Evolutionary conservation across 2,888 invertebrate genomes (phyloP).

Genomic region (Palloptera scutellata): DNA sequence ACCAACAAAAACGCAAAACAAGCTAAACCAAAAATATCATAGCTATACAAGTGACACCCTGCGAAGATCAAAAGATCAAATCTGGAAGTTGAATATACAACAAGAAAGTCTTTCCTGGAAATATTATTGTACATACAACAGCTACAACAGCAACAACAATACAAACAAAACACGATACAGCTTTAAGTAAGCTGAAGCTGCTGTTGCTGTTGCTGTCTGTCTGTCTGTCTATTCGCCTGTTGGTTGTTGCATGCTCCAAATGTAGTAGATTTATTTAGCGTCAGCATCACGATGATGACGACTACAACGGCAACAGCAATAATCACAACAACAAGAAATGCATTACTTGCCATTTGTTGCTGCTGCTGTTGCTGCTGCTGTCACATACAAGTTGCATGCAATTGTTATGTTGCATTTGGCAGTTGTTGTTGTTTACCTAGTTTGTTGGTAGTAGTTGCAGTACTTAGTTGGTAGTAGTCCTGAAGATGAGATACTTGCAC

Average conservation of each 20-base stretch:
- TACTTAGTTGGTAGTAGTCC: slow-evolving; percentile 45
- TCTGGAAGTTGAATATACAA: slow-evolving; percentile 33
- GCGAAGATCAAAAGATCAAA: slow-evolving; percentile 40
- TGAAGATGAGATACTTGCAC: slow-evolving; percentile 62
- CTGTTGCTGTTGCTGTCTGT: slow-evolving; percentile 11
- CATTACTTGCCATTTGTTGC: not conserved
- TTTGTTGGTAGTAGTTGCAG: slow-evolving; percentile 23
- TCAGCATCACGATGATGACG: too few relatives aligned
- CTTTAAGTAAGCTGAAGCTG: slow-evolving; percentile 2
- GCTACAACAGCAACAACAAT: not conserved
- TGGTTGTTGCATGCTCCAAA: not conserved
- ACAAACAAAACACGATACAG: slow-evolving; percentile 6
- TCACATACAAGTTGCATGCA: slow-evolving; percentile 18
- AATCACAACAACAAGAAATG: slow-evolving; percentile 1
- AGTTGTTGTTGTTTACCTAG: slow-evolving; percentile 16
- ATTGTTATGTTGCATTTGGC: slow-evolving; percentile 8
- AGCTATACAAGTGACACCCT: slow-evolving; percentile 34
- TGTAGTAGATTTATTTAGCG: too few relatives aligned
- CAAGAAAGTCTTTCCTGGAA: slow-evolving; percentile 40
- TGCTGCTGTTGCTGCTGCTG: slow-evolving; percentile 13
- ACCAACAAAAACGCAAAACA: not conserved
- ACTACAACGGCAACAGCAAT: not conserved
- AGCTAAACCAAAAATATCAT: slow-evolving; percentile 1
- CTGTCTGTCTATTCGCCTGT: not conserved
- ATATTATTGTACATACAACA: slow-evolving; percentile 8